Conservation (phyloP, 2,888 invertebrate species). For the Mythimna loreyi region DNA sequence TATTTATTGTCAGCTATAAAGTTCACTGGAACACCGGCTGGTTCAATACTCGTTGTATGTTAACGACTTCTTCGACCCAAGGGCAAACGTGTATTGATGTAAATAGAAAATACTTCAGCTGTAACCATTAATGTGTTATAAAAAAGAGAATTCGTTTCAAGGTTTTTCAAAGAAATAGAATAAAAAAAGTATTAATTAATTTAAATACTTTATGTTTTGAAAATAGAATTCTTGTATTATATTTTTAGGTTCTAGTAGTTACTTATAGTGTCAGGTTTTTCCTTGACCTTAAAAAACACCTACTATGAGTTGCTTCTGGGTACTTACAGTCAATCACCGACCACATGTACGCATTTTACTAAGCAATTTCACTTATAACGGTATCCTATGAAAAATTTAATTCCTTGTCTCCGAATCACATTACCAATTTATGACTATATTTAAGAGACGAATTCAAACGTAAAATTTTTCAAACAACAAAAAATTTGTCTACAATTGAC, state of each 20-base stretch:
- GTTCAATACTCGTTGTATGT: constrained; percentile 52
- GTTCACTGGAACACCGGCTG: constrained; percentile 44
- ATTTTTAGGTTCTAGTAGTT: not conserved
- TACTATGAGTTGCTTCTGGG: too few relatives aligned
- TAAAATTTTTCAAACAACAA: too few relatives aligned
- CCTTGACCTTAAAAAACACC: not conserved
- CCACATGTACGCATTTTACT: too few relatives aligned
- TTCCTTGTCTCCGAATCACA: too few relatives aligned
- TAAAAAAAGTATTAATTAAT: not conserved
- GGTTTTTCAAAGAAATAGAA: not conserved
- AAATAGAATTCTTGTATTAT: not conserved
- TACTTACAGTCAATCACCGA: too few relatives aligned
- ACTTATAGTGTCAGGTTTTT: not conserved
- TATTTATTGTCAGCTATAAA: constrained; percentile 53
- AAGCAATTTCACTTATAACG: too few relatives aligned
- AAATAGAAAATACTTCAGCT: constrained; percentile 49
- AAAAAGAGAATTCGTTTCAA: constrained; percentile 13
- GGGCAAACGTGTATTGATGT: constrained; percentile 45
- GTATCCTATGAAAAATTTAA: too few relatives aligned
- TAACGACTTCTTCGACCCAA: constrained; percentile 59
- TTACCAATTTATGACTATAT: too few relatives aligned
- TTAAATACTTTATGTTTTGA: not conserved
- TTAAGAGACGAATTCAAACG: too few relatives aligned
- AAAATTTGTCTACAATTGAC: too few relatives aligned
- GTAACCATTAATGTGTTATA: constrained; percentile 29